These are phyloP conservation scores for Orchesellides sinensis DNA, from an alignment of 2,888 invertebrate genomes.

Conservation along the genomic window DNA sequence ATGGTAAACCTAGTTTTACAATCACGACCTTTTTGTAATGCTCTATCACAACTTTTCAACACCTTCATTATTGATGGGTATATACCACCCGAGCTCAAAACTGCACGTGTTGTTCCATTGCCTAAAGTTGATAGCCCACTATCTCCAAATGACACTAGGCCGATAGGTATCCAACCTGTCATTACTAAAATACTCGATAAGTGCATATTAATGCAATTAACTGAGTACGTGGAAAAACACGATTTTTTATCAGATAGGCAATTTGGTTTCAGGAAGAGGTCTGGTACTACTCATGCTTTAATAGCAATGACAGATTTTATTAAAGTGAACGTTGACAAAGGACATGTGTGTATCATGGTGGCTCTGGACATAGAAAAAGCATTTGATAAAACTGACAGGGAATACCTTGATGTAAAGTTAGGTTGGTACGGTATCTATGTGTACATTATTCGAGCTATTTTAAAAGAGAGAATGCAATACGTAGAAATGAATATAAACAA, in stretches of 20 bases:
- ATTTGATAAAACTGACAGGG: slow-evolving; percentile 33
- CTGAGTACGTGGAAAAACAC: neutral
- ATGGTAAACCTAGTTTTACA: too few species aligned
- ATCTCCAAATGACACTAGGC: slow-evolving; percentile 23
- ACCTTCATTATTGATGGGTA: too few species aligned
- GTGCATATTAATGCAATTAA: slow-evolving; percentile 13
- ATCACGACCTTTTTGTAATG: too few species aligned
- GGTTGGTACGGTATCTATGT: slow-evolving; percentile 46
- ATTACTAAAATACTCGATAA: slow-evolving; percentile 55
- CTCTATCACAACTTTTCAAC: too few species aligned
- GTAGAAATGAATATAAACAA: slow-evolving; percentile 7
- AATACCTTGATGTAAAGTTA: slow-evolving; percentile 34
- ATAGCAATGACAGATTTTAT: slow-evolving; percentile 43
- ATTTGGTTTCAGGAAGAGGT: slow-evolving; percentile 44
- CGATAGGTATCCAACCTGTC: slow-evolving; percentile 39
- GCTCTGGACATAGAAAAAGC: slow-evolving; percentile 54
- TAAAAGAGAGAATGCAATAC: slow-evolving; percentile 29
- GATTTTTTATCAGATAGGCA: slow-evolving; percentile 27
- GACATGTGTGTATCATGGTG: slow-evolving; percentile 38
- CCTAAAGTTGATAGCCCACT: slow-evolving; percentile 39
- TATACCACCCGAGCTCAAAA: slow-evolving; percentile 31
- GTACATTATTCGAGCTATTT: slow-evolving; percentile 29
- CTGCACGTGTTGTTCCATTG: slow-evolving; percentile 17
- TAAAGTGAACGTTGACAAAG: slow-evolving; percentile 17
- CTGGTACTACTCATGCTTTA: slow-evolving; percentile 32